Evolutionary conservation across 1,140 invertebrate genomes (phyloP).

Genomic region (Zelostemma sp.): DNA sequence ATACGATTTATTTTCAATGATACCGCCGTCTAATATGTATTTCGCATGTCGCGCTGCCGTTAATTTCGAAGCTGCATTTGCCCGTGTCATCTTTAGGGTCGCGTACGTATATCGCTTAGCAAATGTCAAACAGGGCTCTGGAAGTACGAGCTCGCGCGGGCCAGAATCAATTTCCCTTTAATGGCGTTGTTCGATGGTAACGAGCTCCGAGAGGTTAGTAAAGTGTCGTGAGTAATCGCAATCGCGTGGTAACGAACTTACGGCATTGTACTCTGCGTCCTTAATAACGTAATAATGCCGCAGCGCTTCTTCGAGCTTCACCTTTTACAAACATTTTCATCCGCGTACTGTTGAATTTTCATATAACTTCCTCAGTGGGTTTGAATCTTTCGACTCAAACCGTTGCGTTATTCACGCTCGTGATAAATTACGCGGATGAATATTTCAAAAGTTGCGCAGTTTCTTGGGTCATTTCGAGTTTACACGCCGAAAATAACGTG

Average conservation of each 20-base stretch:
- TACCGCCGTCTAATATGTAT: slow-evolving; percentile 47
- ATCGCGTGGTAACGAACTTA: slow-evolving; percentile 59
- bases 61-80: slow-evolving; percentile 40
- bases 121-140: background rate
- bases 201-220: slow-evolving; percentile 52
- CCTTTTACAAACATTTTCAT: background rate
- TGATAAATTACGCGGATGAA: too few species aligned
- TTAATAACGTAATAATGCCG: slow-evolving; percentile 59
- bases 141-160: slow-evolving; percentile 19
- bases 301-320: slow-evolving; percentile 16
- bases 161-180: slow-evolving; percentile 64
- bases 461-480: too few species aligned
- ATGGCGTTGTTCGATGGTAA: slow-evolving; percentile 56
- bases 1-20: slow-evolving; percentile 53
- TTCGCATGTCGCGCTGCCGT: slow-evolving; percentile 36
- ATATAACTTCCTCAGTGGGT: background rate
- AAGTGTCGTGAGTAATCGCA: slow-evolving; percentile 56
- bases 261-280: slow-evolving; percentile 55
- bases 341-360: background rate
- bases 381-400: too few species aligned
- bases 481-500: too few species aligned
- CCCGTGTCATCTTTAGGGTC: background rate
- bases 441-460: too few species aligned
- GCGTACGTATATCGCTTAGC: background rate
- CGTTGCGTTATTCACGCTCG: too few species aligned